A percentile compares a stretch with the other conserved stretches of the same genome.
These are phyloP conservation scores for Triplophysa yarkandensis DNA, from an alignment of 2,797 vertebrate genomes.

Conservation along the genomic window DNA sequence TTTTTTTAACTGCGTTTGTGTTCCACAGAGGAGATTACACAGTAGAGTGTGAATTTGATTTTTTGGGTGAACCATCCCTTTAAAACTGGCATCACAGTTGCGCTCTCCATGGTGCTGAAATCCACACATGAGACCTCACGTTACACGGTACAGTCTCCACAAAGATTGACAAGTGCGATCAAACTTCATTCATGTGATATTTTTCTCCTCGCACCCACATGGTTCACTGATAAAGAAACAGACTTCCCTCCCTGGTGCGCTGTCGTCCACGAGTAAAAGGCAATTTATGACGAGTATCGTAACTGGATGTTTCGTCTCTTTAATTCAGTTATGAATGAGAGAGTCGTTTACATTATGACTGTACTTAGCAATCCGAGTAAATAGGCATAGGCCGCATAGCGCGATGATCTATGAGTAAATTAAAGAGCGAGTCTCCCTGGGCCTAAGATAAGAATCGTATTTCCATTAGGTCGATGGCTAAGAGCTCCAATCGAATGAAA, in stretches of 20 bases:
- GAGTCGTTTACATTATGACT: slow-evolving; percentile 28
- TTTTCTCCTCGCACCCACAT: neutral
- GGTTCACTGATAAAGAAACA: neutral
- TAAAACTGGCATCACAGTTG: neutral
- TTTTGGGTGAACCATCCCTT: neutral
- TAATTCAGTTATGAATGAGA: slow-evolving; percentile 20
- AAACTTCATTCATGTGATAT: neutral
- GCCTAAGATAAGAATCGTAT: slow-evolving; percentile 77
- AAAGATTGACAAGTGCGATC: neutral
- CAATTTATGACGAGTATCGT: neutral
- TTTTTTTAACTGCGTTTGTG: too few species aligned
- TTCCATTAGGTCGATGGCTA: slow-evolving; percentile 77
- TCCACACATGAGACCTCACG: neutral
- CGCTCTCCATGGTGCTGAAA: slow-evolving; percentile 9
- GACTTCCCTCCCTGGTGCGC: neutral
- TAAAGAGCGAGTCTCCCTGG: slow-evolving; percentile 71
- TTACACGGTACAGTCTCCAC: neutral
- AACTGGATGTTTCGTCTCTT: neutral
- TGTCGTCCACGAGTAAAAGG: neutral
- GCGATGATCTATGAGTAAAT: slow-evolving; percentile 70
- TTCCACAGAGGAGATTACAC: too few species aligned
- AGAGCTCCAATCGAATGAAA: slow-evolving; percentile 34
- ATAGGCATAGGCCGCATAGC: slow-evolving; percentile 17
- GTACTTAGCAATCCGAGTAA: slow-evolving; percentile 33
- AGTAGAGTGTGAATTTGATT: too few species aligned